Evolutionary conservation across 1,140 invertebrate genomes (phyloP), one percentile per base, ranked within the genome.

Genomic region (Dreissena rostriformis): DNA sequence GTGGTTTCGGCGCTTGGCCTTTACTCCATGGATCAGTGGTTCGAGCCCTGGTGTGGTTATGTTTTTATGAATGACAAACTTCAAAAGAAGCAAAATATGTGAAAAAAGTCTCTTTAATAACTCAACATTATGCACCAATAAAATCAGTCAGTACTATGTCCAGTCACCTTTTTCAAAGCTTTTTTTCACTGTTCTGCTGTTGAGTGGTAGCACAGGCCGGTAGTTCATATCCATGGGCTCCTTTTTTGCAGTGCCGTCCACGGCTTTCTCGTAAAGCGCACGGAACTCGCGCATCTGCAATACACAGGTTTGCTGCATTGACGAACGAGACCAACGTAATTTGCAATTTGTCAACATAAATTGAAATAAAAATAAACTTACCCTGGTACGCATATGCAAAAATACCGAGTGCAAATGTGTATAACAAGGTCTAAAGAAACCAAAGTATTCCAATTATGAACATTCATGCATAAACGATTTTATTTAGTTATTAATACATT

Each of bases 211-310:
- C 17, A 77, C 15, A 14, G 86, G 83, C 29, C 86, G 76, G 71
- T 80, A 83, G 65, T 87, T 87, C n/a, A 67, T 26, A 2, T 66
- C 80, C 8, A 86, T 83, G 19, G 15, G 29, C 22, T 70, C 67
- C 17, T 19, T 80, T 0, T 26, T 26, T 8, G 19, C 65, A 51
- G 15, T 49, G 14, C 63, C 71, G 12, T 73, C 17, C 19, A 14
- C 39, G 39, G 4, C 39, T 39, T 39, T 39, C 29, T 77, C 39
- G 10, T 76, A 76, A 10, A 83, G 65, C 19, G 63, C 22, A 22
- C 86, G 75, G 76, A 87, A 85, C 49, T 85, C 71, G 8, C n/a
- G 51, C n/a, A 87, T n/a, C 86, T 87, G 73, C 6, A 84, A 84
- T 22, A 78, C n/a, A 57, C n/a, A 57, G 29, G 14, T 65, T 22